Evolutionary conservation across 2,888 invertebrate genomes (phyloP).

Genomic region (Cylindroiulus punctatus): DNA sequence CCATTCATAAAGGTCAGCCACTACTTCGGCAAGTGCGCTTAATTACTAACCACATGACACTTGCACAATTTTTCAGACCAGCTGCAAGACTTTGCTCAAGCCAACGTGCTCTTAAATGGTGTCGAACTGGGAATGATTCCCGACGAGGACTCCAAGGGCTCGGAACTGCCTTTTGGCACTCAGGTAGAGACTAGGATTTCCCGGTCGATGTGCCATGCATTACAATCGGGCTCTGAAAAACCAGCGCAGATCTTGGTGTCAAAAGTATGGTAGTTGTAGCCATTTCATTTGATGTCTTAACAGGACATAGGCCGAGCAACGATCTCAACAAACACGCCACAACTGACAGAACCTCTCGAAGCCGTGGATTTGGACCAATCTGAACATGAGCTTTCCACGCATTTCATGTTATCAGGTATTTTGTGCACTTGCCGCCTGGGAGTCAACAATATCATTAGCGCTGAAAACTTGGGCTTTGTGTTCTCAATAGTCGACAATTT

Average conservation of each 20-base stretch:
- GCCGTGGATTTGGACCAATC: constrained; percentile 47
- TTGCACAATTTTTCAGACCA: not conserved
- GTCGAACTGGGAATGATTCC: not conserved
- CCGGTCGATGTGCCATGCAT: no score
- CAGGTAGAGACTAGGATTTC: not conserved
- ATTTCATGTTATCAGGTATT: constrained; percentile 50
- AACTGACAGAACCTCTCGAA: not conserved
- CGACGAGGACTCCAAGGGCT: not conserved
- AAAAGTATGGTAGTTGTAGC: not conserved
- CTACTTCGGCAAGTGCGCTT: not conserved
- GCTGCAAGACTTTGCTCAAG: not conserved
- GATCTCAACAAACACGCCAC: not conserved
- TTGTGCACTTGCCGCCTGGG: not conserved
- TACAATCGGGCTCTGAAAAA: not conserved
- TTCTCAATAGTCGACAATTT: not conserved
- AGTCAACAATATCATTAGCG: no score
- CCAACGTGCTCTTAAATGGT: not conserved
- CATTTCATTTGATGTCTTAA: not conserved
- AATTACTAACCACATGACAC: not conserved
- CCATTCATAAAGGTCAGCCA: not conserved
- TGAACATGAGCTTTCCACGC: constrained; percentile 5
- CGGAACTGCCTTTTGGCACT: not conserved
- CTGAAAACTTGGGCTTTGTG: not conserved
- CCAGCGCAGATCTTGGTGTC: not conserved
- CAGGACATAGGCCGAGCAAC: constrained; percentile 19